Evolutionary conservation across 2,888 invertebrate species (phyloP).

Genomic region (Eupsilia transversa): DNA sequence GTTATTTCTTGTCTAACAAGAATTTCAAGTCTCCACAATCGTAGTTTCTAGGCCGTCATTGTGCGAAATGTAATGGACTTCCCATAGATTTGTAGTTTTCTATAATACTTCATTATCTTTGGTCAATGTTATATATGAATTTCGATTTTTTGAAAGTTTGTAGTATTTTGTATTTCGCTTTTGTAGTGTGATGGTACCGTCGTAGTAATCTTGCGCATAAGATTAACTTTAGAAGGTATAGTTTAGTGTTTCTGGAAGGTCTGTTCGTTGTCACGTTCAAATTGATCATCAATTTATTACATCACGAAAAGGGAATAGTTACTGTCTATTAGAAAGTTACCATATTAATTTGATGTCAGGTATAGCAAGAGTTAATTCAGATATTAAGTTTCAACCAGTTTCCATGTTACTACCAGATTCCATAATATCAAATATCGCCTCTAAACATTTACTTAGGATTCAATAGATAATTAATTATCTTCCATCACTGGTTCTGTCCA

Average conservation of each 20-base stretch:
- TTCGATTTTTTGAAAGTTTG: constrained; percentile 59
- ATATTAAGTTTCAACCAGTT: constrained; percentile 34
- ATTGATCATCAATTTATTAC: constrained; percentile 65
- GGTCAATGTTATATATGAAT: constrained; percentile 62
- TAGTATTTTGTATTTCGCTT: constrained; percentile 71
- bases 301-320: constrained; percentile 9
- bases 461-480: constrained; percentile 11
- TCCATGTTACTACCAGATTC: not conserved
- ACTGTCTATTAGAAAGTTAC: not conserved
- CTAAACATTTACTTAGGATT: constrained; percentile 15
- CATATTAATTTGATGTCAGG: not conserved
- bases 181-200: constrained; percentile 80
- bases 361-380: constrained; percentile 3
- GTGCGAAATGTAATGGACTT: constrained; percentile 68
- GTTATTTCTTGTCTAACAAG: constrained; percentile 80
- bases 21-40: constrained; percentile 67
- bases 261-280: constrained; percentile 41
- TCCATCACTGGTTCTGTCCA: constrained; percentile 13
- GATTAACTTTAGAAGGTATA: constrained; percentile 87
- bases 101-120: constrained; percentile 60
- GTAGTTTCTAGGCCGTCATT: constrained; percentile 67
- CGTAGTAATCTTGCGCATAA: constrained; percentile 86
- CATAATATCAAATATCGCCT: constrained; percentile 23
- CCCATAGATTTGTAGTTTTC: constrained; percentile 65
- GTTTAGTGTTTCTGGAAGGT: constrained; percentile 68